Evolutionary conservation across 2,888 invertebrate genomes (phyloP).

Genomic region (Acrocyrtus sp.): DNA sequence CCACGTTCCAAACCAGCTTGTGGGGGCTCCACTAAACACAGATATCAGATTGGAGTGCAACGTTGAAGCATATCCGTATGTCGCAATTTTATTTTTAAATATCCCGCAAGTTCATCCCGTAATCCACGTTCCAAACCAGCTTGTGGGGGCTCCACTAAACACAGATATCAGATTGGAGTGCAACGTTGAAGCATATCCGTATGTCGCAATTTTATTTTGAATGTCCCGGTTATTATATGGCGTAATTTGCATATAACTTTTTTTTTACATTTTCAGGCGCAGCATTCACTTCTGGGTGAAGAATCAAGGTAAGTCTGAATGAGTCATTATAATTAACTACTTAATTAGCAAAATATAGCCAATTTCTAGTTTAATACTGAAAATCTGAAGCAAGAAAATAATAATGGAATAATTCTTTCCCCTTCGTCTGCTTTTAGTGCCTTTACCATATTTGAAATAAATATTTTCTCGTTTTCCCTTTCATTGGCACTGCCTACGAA

Average conservation of each 20-base stretch:
- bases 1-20: conserved; percentile 89
- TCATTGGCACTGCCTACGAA: too few relatives aligned
- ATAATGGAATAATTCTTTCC: too few relatives aligned
- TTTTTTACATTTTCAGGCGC: conserved; percentile 27
- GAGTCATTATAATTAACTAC: too few relatives aligned
- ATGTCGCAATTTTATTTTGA: conserved; percentile 70
- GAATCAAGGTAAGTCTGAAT: conserved; percentile 86
- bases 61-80: conserved; percentile 83
- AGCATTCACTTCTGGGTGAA: conserved; percentile 88
- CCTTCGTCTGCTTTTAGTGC: too few relatives aligned
- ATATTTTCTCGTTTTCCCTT: too few relatives aligned
- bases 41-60: conserved; percentile 89
- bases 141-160: conserved; percentile 66
- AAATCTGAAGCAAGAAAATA: too few relatives aligned
- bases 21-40: conserved; percentile 67
- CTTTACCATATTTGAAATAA: too few relatives aligned
- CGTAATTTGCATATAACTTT: not conserved
- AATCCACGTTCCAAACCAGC: conserved; percentile 91
- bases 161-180: conserved; percentile 90
- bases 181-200: conserved; percentile 87
- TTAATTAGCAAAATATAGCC: too few relatives aligned
- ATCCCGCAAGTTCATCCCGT: conserved; percentile 93
- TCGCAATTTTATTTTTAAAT: conserved; percentile 64
- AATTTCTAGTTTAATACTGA: too few relatives aligned
- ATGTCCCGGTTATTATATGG: not conserved